These are phyloP conservation scores for Biston betularia DNA, from an alignment of 2,888 invertebrate genomes.

Conservation along the genomic window DNA sequence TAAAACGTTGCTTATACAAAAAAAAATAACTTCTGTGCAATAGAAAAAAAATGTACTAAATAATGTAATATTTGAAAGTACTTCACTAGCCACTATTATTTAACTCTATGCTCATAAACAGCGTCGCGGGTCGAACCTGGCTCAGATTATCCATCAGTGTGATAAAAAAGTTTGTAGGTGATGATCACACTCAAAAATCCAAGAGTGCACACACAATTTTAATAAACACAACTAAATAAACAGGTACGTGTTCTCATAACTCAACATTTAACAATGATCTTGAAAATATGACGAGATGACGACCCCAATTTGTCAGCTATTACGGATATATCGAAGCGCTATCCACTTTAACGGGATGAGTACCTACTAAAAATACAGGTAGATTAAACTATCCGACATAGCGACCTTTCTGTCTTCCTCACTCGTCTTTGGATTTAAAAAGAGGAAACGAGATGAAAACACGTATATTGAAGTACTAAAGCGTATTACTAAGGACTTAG, in stretches of 20 bases:
- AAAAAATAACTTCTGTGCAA: no score
- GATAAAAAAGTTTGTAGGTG: no score
- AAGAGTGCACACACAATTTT: background rate
- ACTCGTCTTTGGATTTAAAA: background rate
- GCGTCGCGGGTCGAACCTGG: no score
- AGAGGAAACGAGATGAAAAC: constrained; percentile 10
- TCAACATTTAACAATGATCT: constrained; percentile 2
- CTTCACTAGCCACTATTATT: no score
- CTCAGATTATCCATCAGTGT: no score
- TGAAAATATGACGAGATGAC: background rate
- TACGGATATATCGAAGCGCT: constrained; percentile 6
- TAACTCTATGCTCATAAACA: no score
- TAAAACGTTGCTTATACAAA: no score
- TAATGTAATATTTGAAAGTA: no score
- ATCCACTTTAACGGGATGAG: constrained; percentile 10
- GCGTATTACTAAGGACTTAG: constrained; percentile 17
- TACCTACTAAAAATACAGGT: constrained; percentile 15
- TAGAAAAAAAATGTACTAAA: no score
- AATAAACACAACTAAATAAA: background rate
- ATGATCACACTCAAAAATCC: no score
- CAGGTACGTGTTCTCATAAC: background rate
- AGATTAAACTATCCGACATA: constrained; percentile 5
- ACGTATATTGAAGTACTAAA: constrained; percentile 14
- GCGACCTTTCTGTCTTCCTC: background rate
- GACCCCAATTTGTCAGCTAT: constrained; percentile 10